Conservation (phyloP, 2,113 vertebrate genomes). For the Myxocyprinus asiaticus region DNA sequence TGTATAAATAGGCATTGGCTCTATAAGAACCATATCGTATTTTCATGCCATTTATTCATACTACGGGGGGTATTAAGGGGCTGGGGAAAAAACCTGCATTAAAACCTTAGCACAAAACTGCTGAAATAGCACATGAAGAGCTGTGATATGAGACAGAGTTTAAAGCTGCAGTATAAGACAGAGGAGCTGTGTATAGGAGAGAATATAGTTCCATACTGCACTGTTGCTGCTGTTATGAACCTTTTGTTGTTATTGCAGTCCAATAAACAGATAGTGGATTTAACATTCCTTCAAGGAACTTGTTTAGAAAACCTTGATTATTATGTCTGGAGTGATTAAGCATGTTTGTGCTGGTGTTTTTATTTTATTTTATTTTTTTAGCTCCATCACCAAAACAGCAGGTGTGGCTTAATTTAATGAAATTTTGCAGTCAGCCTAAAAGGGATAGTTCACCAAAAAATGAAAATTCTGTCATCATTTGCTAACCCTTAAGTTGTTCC, state of each 20-base stretch:
- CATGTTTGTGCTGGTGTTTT: background rate
- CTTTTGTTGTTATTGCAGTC: background rate
- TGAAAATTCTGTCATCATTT: too few species aligned
- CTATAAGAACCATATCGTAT: constrained; percentile 29
- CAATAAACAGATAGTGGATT: constrained; percentile 14
- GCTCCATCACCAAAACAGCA: background rate
- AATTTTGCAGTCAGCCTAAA: constrained; percentile 17
- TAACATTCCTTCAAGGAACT: background rate
- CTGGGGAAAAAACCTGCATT: background rate
- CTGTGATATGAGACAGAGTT: constrained; percentile 20
- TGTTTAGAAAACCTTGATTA: constrained; percentile 17
- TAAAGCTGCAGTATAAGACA: background rate
- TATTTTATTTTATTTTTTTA: background rate
- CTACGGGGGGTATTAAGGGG: constrained; percentile 3
- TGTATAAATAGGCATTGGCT: constrained; percentile 24
- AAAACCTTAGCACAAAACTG: constrained; percentile 10
- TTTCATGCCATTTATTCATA: constrained; percentile 29
- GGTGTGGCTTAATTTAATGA: constrained; percentile 31
- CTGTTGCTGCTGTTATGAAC: background rate
- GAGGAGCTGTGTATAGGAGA: background rate
- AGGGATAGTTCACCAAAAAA: background rate
- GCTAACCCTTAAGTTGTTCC: too few species aligned
- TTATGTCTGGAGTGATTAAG: background rate
- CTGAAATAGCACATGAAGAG: constrained; percentile 36
- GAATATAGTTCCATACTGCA: background rate